Evolutionary conservation across 2,113 vertebrate genomes (phyloP), one percentile per base, ranked within the genome.

Genomic region (Lota lota): DNA sequence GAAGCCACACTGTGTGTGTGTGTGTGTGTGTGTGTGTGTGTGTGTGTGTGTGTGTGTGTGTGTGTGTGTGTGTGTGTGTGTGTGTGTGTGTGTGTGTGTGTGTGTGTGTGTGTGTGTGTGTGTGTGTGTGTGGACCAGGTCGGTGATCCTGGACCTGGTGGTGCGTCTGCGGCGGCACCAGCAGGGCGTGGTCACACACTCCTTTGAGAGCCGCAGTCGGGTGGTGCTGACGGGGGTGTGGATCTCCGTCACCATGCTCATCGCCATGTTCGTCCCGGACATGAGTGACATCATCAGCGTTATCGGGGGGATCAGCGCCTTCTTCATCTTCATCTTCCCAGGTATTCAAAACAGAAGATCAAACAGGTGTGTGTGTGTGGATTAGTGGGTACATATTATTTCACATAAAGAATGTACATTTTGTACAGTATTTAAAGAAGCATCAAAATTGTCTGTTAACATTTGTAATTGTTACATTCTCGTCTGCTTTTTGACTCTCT

Each of bases 281-380:
- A 98, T 98, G 47, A 87, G 94, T 2, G 82, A 97, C 3, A 86
- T 98, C 82, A 94, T 98, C 4, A 91, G 93, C 0, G 84, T 97
- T 76, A 97, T 97, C 0, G 96, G 97, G 0, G 94, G 97, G 68
- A 89, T 98, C 90, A 97, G 96, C 0, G 93, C 97, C 53, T 97
- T 95, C 88, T 98, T 99, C 90, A 98, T 99, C 87, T 98, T 98
- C 79, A 94, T 95, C 72, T 99, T 99, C 76, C 97, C 97, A 79
- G 97, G 97, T 96, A 87, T 66, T 68, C 69, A 67, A 80, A 68
- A 15, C 62, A 36, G 5, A 5, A 22, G 33, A 20, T 4, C n/a
- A 19, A 18, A 53, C 22, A 33, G 14, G 4, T 64, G 63, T 63
- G 28, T 28, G 66, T n/a, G 11, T 33, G 66, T 5, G 21, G 12